Base-by-base conservation (phyloP, 2,888 invertebrate genomes). In the Andricus quercusramuli region DNA sequence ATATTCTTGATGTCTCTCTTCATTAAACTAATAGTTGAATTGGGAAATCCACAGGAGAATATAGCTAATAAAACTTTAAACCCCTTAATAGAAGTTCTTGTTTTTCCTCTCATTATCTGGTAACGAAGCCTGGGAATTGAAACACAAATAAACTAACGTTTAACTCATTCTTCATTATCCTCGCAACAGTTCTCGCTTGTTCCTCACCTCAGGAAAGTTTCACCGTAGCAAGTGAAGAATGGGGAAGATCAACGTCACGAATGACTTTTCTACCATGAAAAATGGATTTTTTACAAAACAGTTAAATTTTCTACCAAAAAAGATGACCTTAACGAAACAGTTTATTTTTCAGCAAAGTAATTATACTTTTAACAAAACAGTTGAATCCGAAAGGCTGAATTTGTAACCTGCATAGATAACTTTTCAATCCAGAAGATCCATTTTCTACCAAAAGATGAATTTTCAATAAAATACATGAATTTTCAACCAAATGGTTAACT, bases 221-320 rank as follows among this genome's bases (percentile, higher is more conserved):
- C 51, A 29, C 29, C 47, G 37, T 37, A 8, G 37, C 37, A 37
- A 37, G 6, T 8, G 37, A 37, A 37, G 37, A 47, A 67, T 56
- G n/a, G 74, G 25, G 44, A 62, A 59, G 79, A 79, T 64, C 51
- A 47, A 77, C 62, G 51, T 37, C 37, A 84, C 86, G 84, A 87
- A 86, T 37, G 37, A 37, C 6, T 37, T 6, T 8, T 37, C 37
- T 37, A 8, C 37, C 37, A 37, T 37, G 8, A 37, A 2, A 37
- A 8, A 37, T 37, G 1, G 8, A 37, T 37, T 37, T 37, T 37
- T 1, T 8, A 37, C 0, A 37, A 37, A 37, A 37, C 1, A 37
- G 37, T 6, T 8, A 1, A 37, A 37, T 37, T 6, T 37, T 8
- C 37, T 5, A 37, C 0, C 37, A 37, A 5, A 37, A 37, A 37